Evolutionary conservation across 2,888 invertebrate species (phyloP).

Genomic region (Pinctada fucata): DNA sequence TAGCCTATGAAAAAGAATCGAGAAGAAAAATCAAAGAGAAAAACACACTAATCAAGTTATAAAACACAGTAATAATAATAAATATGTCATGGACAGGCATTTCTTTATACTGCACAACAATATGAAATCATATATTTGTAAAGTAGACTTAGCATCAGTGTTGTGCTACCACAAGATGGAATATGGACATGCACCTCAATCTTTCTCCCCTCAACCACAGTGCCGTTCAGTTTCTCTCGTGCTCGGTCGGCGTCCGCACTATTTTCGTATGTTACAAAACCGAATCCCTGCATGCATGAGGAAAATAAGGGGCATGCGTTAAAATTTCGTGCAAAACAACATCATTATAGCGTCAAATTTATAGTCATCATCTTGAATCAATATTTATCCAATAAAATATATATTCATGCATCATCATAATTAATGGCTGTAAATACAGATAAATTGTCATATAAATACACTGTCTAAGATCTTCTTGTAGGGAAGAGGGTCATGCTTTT

Average conservation of each 20-base stretch:
- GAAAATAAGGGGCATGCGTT: conserved; percentile 82
- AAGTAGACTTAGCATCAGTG: conserved; percentile 65
- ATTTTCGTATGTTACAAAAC: conserved; percentile 99
- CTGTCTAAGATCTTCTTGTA: conserved; percentile 25
- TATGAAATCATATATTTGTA: conserved; percentile 46
- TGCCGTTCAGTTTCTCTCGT: conserved; percentile 99
- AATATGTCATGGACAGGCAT: conserved; percentile 64
- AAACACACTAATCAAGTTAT: conserved; percentile 2
- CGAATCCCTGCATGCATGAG: conserved; percentile 98
- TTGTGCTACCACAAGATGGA: conserved; percentile 74
- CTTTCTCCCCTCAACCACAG: conserved; percentile 99
- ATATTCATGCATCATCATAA: conserved; percentile 15
- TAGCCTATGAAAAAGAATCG: conserved; percentile 6
- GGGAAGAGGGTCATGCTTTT: conserved; percentile 45
- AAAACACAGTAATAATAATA: conserved; percentile 26
- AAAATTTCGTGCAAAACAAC: conserved; percentile 73
- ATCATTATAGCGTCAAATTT: conserved; percentile 55
- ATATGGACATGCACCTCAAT: conserved; percentile 89
- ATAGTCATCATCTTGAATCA: conserved; percentile 23
- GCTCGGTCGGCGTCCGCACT: conserved; percentile 99
- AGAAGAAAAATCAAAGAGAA: conserved; percentile 7
- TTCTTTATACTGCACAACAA: conserved; percentile 73
- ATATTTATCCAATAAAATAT: conserved; percentile 11
- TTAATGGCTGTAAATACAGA: not conserved
- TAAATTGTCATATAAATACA: conserved; percentile 13